phyloP scores from a whole-genome alignment of 2,888 invertebrate species.

The Lasioglossum figueresi region DNA sequence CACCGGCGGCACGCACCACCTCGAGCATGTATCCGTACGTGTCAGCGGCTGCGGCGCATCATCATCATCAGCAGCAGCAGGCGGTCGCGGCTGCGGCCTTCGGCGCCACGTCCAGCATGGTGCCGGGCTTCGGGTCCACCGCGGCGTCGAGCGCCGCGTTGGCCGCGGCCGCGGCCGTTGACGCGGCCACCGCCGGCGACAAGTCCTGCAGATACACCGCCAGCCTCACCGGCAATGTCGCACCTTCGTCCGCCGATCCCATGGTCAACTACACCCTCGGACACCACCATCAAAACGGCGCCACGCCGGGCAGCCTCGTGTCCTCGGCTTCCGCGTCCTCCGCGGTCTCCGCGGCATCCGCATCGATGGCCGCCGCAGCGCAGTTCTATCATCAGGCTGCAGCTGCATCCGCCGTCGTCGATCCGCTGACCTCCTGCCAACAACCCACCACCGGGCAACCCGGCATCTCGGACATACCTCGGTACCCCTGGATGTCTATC shows the following conservation, averaged over 20 bases:
- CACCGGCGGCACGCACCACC: constrained; percentile 86
- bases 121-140: constrained; percentile 86
- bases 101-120: constrained; percentile 88
- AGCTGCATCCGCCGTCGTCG: constrained; percentile 90
- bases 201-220: constrained; percentile 93
- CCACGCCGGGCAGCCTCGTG: constrained; percentile 82
- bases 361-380: constrained; percentile 89
- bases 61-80: constrained; percentile 90
- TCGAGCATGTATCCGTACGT: constrained; percentile 97
- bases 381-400: constrained; percentile 96
- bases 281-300: constrained; percentile 89
- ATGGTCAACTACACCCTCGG: constrained; percentile 93
- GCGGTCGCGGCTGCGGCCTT: constrained; percentile 87
- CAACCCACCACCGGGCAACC: constrained; percentile 93
- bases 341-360: constrained; percentile 88
- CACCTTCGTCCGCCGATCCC: constrained; percentile 87
- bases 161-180: constrained; percentile 88
- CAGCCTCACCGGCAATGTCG: constrained; percentile 86
- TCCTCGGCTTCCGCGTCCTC: constrained; percentile 87
- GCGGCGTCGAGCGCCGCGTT: constrained; percentile 85
- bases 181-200: constrained; percentile 88
- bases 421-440: constrained; percentile 92
- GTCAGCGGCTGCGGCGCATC: constrained; percentile 88
- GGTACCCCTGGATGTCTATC: constrained; percentile 98
- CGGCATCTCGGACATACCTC: constrained; percentile 93